Evolutionary conservation across 2,113 vertebrate species (phyloP), one percentile per base, ranked within the genome.

Genomic region (Pristiophorus japonicus): DNA sequence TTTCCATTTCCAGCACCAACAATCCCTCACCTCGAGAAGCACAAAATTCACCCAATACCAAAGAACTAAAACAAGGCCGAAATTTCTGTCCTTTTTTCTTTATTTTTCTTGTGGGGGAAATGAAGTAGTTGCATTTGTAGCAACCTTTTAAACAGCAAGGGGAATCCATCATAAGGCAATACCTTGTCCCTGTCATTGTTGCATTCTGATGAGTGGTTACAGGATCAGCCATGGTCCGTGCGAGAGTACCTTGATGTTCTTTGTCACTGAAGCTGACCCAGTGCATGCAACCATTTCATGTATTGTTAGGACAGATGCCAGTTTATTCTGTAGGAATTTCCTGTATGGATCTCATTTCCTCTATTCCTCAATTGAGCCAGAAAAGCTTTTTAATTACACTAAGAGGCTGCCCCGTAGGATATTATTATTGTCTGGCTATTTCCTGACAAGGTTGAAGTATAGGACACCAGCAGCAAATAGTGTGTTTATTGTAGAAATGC

Each of bases 351-450:
- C 96, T 97, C 97, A 97, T 97, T 97, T 97, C 97, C 96, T 96
- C 96, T 94, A 96, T 95, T 96, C 96, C 97, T 96, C 96, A 96
- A 97, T 96, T 97, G 97, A 97, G 97, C 97, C 97, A 98, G 97
- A 98, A 98, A 97, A 97, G 96, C 97, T 97, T 97, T 98, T 97
- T 97, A 98, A 98, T 98, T 98, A 97, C 97, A 97, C 97, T 96
- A 96, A 96, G 96, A 97, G 97, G 97, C 96, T 96, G 97, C 97
- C 97, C 98, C 98, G 98, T 95, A 97, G 98, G 98, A 98, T 98
- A 98, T 98, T 98, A 97, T 98, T 98, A 98, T 98, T 98, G 97
- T 98, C 97, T 98, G 98, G 98, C 98, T 98, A 97, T 98, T 98
- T 99, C 98, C 98, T 98, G 97, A 51, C 96, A 97, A 97, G 97